Evolutionary conservation across 1,140 invertebrate species (phyloP), one percentile per base, ranked within the genome.

Genomic region (Trichonephila inaurata): DNA sequence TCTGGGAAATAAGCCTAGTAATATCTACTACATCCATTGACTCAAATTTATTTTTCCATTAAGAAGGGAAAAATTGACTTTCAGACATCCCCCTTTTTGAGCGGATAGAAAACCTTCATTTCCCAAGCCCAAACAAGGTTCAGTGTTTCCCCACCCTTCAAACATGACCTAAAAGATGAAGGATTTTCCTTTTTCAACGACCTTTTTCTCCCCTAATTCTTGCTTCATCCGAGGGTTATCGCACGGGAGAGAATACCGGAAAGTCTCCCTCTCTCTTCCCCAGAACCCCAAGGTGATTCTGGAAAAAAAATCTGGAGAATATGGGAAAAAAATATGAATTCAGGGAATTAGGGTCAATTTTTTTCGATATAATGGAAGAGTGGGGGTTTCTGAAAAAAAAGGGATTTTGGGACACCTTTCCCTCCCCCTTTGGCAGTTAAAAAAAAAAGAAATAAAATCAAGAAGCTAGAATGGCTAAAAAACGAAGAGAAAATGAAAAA

Each of bases 91-190:
- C 19, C 5, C 14, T 40, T 33, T 8, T 40, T 24, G 24, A 77
- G 72, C 16, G 0, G 72, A 40, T 77, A 77, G 4, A 77, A 77
- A 77, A 77, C 14, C 33, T 16, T 24, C 28, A 12, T 7, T 28
- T 18, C 33, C 72, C 28, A 33, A 6, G 21, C 62, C 16, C 18
- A 21, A 64, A 19, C 62, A 64, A 18, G 12, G 6, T 21, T 4
- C 4, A 64, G 62, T 21, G 16, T 4, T 64, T 8, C 51, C 51
- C 62, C 33, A 40, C 33, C 5, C 16, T 24, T 33, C 16, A 14
- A 77, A 77, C 72, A 77, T 40, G 72, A 77, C 18, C 72, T 14
- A 14, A 77, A 40, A 77, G 33, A 77, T 77, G 69, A 77, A 40
- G 4, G 16, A 77, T 77, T 33, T 77, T 19, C 72, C 72, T 19